Conservation (phyloP, 2,113 vertebrate species). For the Aepyceros melampus region DNA sequence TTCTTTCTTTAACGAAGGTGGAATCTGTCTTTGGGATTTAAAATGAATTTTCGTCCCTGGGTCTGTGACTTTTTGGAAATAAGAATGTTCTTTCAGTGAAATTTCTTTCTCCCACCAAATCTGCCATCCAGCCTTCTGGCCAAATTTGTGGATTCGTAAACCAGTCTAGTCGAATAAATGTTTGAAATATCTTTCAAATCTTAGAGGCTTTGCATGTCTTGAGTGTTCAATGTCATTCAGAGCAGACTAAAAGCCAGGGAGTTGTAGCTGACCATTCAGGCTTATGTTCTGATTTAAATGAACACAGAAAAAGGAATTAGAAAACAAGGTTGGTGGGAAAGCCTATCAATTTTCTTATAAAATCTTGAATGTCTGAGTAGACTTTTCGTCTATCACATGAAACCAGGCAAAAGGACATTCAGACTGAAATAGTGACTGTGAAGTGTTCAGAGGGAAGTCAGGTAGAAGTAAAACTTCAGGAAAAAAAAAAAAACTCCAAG, state of each 20-base stretch:
- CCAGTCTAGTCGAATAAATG: background rate
- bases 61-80: background rate
- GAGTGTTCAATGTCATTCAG: background rate
- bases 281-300: background rate
- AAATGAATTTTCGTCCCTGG: background rate
- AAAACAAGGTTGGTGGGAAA: background rate
- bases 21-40: background rate
- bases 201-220: background rate
- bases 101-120: background rate
- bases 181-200: constrained; percentile 19
- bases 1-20: background rate
- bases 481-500: background rate
- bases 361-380: background rate
- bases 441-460: background rate
- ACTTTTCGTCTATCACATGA: background rate
- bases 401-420: background rate
- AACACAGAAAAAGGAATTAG: constrained; percentile 8
- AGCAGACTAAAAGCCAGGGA: background rate
- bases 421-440: background rate
- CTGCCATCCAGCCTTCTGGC: background rate
- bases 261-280: background rate
- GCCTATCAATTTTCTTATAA: background rate
- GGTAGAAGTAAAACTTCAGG: background rate
- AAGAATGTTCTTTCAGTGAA: background rate
- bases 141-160: background rate